Conservation (phyloP, 2,888 invertebrate species). For the Microctonus aethiopoides region DNA sequence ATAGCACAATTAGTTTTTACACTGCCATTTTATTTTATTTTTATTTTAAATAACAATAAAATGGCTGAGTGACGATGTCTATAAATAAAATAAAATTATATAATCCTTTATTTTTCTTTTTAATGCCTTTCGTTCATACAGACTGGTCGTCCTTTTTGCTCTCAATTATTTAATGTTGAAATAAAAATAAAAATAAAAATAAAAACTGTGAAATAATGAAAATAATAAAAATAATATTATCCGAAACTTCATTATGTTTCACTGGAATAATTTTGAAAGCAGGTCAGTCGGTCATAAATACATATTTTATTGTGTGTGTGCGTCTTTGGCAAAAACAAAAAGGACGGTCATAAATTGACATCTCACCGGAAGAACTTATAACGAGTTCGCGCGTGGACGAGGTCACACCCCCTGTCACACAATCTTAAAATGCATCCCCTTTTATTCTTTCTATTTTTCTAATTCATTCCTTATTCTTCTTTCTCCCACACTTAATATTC, state of each 20-base stretch:
- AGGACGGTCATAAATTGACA: conserved; percentile 19
- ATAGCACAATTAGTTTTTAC: neutral
- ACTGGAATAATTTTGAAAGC: neutral
- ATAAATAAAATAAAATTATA: neutral
- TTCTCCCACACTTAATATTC: neutral
- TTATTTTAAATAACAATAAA: neutral
- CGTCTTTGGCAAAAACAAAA: conserved; percentile 12
- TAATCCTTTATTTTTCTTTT: neutral
- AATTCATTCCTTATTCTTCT: neutral
- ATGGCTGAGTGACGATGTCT: neutral
- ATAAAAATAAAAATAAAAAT: neutral
- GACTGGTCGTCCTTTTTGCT: neutral
- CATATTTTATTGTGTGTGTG: too few species aligned
- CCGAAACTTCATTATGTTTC: neutral
- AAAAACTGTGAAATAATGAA: neutral
- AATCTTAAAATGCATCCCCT: neutral
- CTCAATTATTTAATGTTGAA: neutral
- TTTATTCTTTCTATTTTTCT: neutral
- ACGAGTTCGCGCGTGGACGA: conserved; percentile 22
- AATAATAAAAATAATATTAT: neutral
- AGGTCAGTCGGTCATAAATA: conserved; percentile 13
- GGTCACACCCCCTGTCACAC: conserved; percentile 20
- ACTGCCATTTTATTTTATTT: too few species aligned
- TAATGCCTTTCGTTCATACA: neutral
- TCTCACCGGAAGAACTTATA: conserved; percentile 22